These are phyloP conservation scores for Oscheius sp. DNA, from an alignment of 1,140 invertebrate species.

Conservation along the genomic window DNA sequence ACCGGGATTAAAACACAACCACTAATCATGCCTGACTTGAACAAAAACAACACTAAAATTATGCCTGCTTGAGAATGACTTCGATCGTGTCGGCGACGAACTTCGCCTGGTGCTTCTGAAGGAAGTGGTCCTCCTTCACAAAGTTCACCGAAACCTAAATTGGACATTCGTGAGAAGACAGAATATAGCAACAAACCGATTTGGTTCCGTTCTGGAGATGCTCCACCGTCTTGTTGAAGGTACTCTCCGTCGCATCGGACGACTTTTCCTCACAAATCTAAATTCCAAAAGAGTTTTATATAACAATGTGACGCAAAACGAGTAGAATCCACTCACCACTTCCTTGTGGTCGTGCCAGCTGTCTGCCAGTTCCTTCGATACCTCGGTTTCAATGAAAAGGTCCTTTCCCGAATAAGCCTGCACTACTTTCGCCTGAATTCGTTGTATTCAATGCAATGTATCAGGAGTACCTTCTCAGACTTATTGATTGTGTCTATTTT, in stretches of 20 bases:
- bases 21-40: no score
- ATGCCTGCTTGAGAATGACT: background rate
- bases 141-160: constrained; percentile 22
- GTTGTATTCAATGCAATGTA: no score
- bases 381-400: constrained; percentile 28
- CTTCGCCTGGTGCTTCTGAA: constrained; percentile 36
- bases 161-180: background rate
- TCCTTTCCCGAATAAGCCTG: constrained; percentile 32
- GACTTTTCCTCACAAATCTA: background rate
- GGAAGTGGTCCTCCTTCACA: constrained; percentile 30
- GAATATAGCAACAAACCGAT: background rate
- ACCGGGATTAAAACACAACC: background rate
- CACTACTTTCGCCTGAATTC: background rate
- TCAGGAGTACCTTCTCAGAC: background rate
- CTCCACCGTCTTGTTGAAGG: background rate
- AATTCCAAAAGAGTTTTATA: background rate
- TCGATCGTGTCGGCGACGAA: constrained; percentile 18
- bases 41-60: no score
- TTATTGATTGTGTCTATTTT: constrained; percentile 12
- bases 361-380: constrained; percentile 24
- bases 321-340: constrained; percentile 15
- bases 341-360: constrained; percentile 11
- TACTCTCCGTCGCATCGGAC: background rate
- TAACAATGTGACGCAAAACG: background rate
- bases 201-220: background rate